Conservation (phyloP, 2,888 invertebrate species). For the Tridacna crocea region DNA sequence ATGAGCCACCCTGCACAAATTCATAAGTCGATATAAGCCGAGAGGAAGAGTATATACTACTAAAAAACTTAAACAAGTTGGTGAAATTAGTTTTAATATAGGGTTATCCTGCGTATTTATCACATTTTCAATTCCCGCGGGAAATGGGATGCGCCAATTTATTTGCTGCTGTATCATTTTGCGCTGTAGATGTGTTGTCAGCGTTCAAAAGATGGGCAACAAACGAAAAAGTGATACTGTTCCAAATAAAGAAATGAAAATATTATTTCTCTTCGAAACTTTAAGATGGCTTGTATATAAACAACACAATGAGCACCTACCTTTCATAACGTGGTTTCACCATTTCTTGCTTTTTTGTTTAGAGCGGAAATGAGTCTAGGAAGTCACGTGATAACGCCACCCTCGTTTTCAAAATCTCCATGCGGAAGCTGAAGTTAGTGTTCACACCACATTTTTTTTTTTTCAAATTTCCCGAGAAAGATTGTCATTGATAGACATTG, state of each 20-base stretch:
- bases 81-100: too few species aligned
- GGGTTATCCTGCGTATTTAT: too few species aligned
- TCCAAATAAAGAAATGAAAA: not conserved
- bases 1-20: too few species aligned
- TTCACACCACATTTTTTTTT: not conserved
- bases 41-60: too few species aligned
- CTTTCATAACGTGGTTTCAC: conserved; percentile 55
- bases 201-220: too few species aligned
- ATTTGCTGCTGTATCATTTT: conserved; percentile 17
- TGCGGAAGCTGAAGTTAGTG: conserved; percentile 15
- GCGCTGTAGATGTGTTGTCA: not conserved
- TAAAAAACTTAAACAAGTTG: too few species aligned
- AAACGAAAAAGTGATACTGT: not conserved
- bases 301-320: not conserved
- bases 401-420: conserved; percentile 52
- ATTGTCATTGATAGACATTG: too few species aligned
- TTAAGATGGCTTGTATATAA: not conserved
- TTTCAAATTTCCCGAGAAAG: too few species aligned
- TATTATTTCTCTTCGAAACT: not conserved
- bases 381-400: conserved; percentile 71
- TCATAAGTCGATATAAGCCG: too few species aligned
- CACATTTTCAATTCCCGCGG: conserved; percentile 28
- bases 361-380: conserved; percentile 60
- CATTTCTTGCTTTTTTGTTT: conserved; percentile 34
- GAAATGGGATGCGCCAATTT: conserved; percentile 18